These are phyloP conservation scores for Myioborus miniatus DNA, from an alignment of 2,797 vertebrate species.

Conservation along the genomic window DNA sequence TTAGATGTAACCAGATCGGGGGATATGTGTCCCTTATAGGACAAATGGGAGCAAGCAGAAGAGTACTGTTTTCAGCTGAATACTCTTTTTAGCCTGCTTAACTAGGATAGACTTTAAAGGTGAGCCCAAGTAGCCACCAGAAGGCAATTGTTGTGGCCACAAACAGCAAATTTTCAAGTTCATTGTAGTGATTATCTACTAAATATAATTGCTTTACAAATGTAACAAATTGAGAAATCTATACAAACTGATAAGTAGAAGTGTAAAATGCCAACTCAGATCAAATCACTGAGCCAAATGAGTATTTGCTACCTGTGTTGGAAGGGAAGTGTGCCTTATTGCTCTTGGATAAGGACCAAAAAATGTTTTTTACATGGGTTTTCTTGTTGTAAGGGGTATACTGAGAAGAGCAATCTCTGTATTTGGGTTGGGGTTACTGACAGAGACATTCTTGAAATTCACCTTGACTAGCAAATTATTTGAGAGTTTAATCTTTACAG, in stretches of 20 bases:
- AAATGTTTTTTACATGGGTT: neutral
- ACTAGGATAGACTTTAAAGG: neutral
- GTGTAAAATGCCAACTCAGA: neutral
- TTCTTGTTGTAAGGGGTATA: neutral
- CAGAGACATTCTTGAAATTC: neutral
- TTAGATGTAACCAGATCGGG: neutral
- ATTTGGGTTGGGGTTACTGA: neutral
- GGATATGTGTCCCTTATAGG: neutral
- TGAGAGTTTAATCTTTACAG: neutral
- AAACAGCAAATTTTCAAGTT: neutral
- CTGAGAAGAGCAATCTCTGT: neutral
- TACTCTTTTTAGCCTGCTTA: neutral
- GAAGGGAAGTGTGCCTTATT: neutral
- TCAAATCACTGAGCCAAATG: neutral
- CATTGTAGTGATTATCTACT: neutral
- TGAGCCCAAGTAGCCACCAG: neutral
- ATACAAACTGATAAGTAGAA: neutral
- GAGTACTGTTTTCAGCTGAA: neutral
- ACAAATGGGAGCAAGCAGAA: neutral
- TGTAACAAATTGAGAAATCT: neutral
- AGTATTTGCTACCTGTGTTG: neutral
- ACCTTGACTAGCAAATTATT: neutral
- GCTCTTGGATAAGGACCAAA: neutral
- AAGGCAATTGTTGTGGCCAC: neutral
- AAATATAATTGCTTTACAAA: neutral